Evolutionary conservation across 2,797 vertebrate species (phyloP).

Genomic region (Benthosema pterotum): DNA sequence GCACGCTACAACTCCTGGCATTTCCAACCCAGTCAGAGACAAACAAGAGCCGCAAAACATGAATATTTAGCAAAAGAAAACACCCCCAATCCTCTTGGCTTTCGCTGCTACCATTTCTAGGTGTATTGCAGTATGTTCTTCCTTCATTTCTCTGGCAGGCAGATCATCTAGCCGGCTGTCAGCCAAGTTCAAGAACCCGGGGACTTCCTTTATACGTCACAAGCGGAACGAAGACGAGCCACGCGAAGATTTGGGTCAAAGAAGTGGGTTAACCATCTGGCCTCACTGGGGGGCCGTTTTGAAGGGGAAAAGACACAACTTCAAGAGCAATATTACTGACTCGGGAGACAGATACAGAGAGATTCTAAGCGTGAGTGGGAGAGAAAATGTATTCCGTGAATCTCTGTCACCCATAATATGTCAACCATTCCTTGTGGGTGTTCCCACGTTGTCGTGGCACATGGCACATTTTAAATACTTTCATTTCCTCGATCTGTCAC

Average conservation of each 20-base stretch:
- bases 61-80: conserved; percentile 45
- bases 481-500: conserved; percentile 29
- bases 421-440: conserved; percentile 20
- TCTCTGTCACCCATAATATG: neutral
- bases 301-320: neutral
- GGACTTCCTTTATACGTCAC: neutral
- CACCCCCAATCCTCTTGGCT: conserved; percentile 19
- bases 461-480: conserved; percentile 30
- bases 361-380: neutral
- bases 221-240: neutral
- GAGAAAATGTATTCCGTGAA: conserved; percentile 1
- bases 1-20: conserved; percentile 38
- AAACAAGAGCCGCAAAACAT: conserved; percentile 21
- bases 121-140: neutral
- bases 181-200: neutral
- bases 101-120: conserved; percentile 4
- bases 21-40: conserved; percentile 44
- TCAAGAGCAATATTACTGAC: neutral
- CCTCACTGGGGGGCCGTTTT: too few species aligned
- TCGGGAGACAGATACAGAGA: neutral
- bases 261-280: too few species aligned
- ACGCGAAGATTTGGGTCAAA: too few species aligned
- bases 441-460: conserved; percentile 22
- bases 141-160: neutral
- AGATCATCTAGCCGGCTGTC: neutral